Conservation (phyloP, 1,140 invertebrate genomes). For the Bombus waltoni region DNA sequence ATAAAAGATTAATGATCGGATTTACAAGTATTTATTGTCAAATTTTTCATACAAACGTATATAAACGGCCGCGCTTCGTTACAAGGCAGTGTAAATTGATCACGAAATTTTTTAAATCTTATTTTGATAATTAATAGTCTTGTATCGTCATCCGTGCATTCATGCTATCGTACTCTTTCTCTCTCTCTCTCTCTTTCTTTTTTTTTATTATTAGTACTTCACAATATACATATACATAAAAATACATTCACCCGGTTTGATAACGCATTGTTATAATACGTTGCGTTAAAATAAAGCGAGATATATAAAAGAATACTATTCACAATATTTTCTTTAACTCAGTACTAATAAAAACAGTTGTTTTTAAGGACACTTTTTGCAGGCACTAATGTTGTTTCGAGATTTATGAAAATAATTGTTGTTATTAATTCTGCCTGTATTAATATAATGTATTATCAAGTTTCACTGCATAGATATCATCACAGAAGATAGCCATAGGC, state of each 20-base stretch:
- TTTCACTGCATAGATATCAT: constrained; percentile 59
- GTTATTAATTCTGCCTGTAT: constrained; percentile 18
- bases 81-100: constrained; percentile 58
- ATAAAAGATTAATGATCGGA: neutral
- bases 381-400: constrained; percentile 31
- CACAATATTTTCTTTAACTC: constrained; percentile 66
- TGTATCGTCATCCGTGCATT: constrained; percentile 35
- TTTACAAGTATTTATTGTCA: constrained; percentile 73
- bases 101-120: constrained; percentile 49
- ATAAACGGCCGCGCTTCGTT: constrained; percentile 59
- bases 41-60: constrained; percentile 71
- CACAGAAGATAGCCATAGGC: constrained; percentile 62
- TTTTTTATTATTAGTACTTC: constrained; percentile 51
- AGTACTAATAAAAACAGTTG: constrained; percentile 61
- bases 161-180: neutral
- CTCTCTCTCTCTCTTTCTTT: constrained; percentile 10
- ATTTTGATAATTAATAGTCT: constrained; percentile 61
- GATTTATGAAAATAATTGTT: constrained; percentile 26
- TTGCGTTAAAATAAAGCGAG: constrained; percentile 70
- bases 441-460: constrained; percentile 31
- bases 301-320: constrained; percentile 77
- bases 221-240: constrained; percentile 68
- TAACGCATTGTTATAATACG: constrained; percentile 60
- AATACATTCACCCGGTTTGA: constrained; percentile 57
- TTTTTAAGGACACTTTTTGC: constrained; percentile 62